Evolutionary conservation across 2,888 invertebrate species (phyloP), one percentile per base, ranked within the genome.

Genomic region (Limenitis camilla): DNA sequence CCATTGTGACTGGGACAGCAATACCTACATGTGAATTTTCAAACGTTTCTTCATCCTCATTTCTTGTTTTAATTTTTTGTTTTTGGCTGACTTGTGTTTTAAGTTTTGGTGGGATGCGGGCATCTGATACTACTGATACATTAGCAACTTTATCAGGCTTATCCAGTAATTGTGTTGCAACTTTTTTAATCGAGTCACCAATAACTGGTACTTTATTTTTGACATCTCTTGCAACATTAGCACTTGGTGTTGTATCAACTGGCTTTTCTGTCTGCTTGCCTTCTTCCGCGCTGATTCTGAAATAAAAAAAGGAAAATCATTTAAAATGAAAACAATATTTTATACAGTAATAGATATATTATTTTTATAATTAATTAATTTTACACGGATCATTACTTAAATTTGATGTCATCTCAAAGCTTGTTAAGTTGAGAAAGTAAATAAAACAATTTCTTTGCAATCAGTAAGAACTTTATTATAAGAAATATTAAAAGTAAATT

Each of bases 21-120:
- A 92, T 86, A 4, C 93, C 94, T 6, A 88, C 89, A 66, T 92
- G 92, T 5, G 88, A 85, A 58, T 83, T 85, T 71, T 91, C 90
- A 4, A 72, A 54, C 28, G 75, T 64, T 58, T 74, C 72, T 60
- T 77, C 73, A 60, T 81, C 78, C 40, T 82, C 81, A 39, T 78
- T 74, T 58, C 82, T 78, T 8, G 79, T 82, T 69, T 83, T 85
- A 4, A 77, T 69, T 67, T 76, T 85, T 47, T 81, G 79, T 65
- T 86, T 88, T 9, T 74, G 71, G 8, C 71, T 69, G 8, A 84
- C 63, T 68, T 89, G 89, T 49, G 81, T 86, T 70, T 90, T 91
- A 1, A 91, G 68, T 73, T 89, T 91, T 5, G 91, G 91, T 19
- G 91, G 91, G 58, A 91, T 90, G 75, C 91, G 86, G 0, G 89